A percentile compares a stretch with the other conserved stretches of the same genome.
phyloP scores from a whole-genome alignment of 2,797 vertebrate genomes.

The Eupleurogrammus muticus region DNA sequence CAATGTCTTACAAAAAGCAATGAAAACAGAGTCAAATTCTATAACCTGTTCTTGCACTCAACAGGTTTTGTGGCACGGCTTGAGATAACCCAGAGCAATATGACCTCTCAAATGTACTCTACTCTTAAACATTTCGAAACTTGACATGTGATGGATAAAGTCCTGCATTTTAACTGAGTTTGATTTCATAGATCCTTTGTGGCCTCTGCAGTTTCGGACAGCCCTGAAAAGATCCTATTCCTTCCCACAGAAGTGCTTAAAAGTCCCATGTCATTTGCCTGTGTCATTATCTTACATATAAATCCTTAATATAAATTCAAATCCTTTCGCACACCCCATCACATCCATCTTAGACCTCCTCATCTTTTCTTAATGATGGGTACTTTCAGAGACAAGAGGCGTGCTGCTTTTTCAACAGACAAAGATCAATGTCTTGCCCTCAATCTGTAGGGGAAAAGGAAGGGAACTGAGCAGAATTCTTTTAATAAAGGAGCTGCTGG shows the following conservation, averaged over 20 bases:
- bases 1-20: not conserved
- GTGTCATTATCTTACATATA: not conserved
- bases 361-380: constrained; percentile 36
- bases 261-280: not conserved
- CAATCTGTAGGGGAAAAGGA: constrained; percentile 42
- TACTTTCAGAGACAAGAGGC: constrained; percentile 32
- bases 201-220: not conserved
- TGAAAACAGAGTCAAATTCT: not conserved
- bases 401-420: constrained; percentile 18
- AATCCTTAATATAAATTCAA: constrained; percentile 10
- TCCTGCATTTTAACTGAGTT: constrained; percentile 6
- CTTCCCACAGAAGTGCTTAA: constrained; percentile 3
- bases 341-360: constrained; percentile 30
- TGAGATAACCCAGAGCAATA: not conserved
- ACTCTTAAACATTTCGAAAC: not conserved
- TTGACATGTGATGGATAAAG: not conserved
- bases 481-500: constrained; percentile 51
- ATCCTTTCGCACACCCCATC: constrained; percentile 3
- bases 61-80: not conserved
- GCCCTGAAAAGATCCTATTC: not conserved
- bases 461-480: constrained; percentile 33
- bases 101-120: not conserved
- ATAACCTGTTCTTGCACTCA: not conserved
- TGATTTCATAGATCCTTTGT: not conserved
- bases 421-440: constrained; percentile 49